Conservation (phyloP, 2,888 invertebrate genomes). For the Toxonevra muliebris region DNA sequence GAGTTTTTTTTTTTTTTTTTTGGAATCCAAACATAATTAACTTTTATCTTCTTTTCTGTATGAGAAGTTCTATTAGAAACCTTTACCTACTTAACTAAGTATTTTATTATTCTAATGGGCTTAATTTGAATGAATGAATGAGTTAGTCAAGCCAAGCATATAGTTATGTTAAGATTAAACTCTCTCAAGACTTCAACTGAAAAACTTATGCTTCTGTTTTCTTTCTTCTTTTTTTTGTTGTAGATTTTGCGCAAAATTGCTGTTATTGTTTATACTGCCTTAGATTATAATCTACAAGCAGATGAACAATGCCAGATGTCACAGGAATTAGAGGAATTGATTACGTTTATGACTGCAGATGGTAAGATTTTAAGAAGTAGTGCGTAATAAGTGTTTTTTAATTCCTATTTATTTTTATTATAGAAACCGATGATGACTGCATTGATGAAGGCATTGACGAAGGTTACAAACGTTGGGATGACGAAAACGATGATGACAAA, state of each 20-base stretch:
- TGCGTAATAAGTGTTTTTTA: not conserved
- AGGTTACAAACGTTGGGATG: conserved; percentile 70
- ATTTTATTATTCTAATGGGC: no score
- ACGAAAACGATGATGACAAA: conserved; percentile 69
- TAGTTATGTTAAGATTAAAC: no score
- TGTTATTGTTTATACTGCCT: conserved; percentile 84
- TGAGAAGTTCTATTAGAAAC: no score
- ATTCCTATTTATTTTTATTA: conserved; percentile 34
- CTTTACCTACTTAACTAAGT: no score
- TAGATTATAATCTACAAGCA: conserved; percentile 87
- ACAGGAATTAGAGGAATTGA: conserved; percentile 84
- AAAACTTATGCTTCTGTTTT: not conserved
- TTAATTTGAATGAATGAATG: no score
- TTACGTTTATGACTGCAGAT: conserved; percentile 84
- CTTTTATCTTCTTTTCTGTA: no score
- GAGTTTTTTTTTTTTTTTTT: no score
- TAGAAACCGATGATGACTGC: conserved; percentile 84
- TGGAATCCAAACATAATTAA: no score
- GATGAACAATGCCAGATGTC: conserved; percentile 89
- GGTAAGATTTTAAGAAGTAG: conserved; percentile 62
- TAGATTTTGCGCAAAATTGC: conserved; percentile 85
- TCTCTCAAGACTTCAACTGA: not conserved
- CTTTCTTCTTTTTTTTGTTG: conserved; percentile 55
- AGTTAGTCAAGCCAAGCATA: no score
- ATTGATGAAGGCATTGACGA: conserved; percentile 88